Conservation (phyloP, 1,140 invertebrate species). For the Anastrepha ludens region DNA sequence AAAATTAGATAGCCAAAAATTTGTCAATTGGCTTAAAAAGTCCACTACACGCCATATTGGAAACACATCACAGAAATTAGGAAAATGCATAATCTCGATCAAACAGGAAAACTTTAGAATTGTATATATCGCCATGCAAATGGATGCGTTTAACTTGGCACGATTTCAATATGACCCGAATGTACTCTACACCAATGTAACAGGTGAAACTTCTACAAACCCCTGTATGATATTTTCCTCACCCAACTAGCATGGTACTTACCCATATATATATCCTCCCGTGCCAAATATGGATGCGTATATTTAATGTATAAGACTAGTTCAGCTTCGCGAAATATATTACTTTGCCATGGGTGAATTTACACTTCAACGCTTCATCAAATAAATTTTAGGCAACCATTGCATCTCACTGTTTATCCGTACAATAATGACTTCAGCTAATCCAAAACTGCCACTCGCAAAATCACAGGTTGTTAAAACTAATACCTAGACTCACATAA, state of each 20-base stretch:
- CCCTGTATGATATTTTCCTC: background rate
- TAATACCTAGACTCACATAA: constrained; percentile 25
- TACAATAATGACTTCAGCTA: background rate
- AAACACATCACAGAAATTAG: background rate
- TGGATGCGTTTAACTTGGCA: background rate
- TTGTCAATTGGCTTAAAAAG: background rate
- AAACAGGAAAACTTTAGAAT: background rate
- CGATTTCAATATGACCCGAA: background rate
- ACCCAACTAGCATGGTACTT: background rate
- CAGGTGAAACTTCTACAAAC: background rate
- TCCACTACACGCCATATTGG: background rate
- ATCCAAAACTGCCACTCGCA: constrained; percentile 3
- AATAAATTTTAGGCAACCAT: background rate
- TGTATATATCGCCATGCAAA: background rate
- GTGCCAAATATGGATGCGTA: background rate
- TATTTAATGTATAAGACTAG: background rate
- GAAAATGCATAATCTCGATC: background rate
- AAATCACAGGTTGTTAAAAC: constrained; percentile 25
- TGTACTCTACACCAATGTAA: background rate
- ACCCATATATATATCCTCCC: background rate
- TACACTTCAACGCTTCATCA: background rate
- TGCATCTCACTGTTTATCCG: background rate
- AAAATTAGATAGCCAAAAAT: constrained; percentile 57
- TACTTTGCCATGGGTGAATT: background rate
- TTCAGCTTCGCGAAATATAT: background rate